Base-by-base conservation (phyloP, 2,888 invertebrate species). In the Pherbina coryleti region DNA sequence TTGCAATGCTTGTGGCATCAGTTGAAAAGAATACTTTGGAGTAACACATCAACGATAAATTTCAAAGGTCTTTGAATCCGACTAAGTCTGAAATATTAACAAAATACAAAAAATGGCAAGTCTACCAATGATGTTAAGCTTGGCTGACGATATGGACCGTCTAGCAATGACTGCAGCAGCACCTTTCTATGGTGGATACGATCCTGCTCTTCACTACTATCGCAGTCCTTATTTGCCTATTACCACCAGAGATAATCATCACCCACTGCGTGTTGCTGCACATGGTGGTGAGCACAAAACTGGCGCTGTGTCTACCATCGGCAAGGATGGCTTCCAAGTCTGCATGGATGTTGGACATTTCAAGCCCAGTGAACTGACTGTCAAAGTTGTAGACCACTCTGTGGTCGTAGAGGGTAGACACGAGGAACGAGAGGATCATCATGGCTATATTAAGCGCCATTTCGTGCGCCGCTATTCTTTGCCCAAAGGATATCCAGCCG, bases 301-400 rank as follows among this genome's bases (percentile, higher is more conserved):
- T 19, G 79, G 82, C 2, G 62, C 82, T 8, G 44, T 84, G 7
- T 82, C 85, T 5, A 83, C 84, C 31, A 81, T 91, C 25, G 93
- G 93, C 84, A 92, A 93, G 1, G 92, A 94, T 83, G 93, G 93
- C 78, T 94, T 93, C 80, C 93, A 94, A 85, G 93, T 94, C 53
- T 92, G 92, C 84, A 90, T 96, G 83, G 95, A 96, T 85, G 95
- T 96, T 0, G 93, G 94, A 85, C 94, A 95, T 83, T 96, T 95
- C 84, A 90, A 92, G 11, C 95, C 96, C 0, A 93, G 93, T 37
- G 95, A 96, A 87, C 93, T 96, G 67, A 91, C 92, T 0, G 95
- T 96, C 37, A 95, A 95, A 88, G 94, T 94, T 0, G 91, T 93
- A 0, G 95, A 94, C 11, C 92, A 93, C 82, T 92, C 91, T 69